Evolutionary conservation across 2,113 vertebrate species (phyloP).

Genomic region (Cololabis saira): DNA sequence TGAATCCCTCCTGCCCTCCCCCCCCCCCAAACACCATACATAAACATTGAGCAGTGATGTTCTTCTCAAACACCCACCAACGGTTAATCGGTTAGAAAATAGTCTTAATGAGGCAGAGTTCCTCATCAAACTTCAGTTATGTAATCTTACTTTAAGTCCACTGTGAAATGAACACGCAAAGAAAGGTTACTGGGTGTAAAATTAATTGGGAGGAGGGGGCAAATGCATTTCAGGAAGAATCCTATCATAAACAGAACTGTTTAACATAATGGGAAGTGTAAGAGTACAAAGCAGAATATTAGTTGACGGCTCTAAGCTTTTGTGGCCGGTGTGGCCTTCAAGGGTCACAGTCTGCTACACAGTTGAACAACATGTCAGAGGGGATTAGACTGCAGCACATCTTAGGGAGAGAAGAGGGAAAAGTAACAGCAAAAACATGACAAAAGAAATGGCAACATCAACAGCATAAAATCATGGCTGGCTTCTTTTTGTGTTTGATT

Average conservation of each 20-base stretch:
- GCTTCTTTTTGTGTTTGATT: slow-evolving; percentile 49
- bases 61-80: slow-evolving; percentile 30
- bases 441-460: slow-evolving; percentile 61
- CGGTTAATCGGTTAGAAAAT: slow-evolving; percentile 8
- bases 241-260: slow-evolving; percentile 25
- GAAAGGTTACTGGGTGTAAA: slow-evolving; percentile 8
- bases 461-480: slow-evolving; percentile 69
- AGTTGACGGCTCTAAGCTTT: slow-evolving; percentile 24
- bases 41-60: slow-evolving; percentile 37
- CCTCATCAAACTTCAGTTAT: slow-evolving; percentile 21
- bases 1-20: slow-evolving; percentile 6
- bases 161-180: slow-evolving; percentile 30
- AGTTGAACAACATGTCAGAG: slow-evolving; percentile 49
- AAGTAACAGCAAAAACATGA: slow-evolving; percentile 63
- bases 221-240: slow-evolving; percentile 13
- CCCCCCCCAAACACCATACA: slow-evolving; percentile 43
- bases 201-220: background rate
- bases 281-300: slow-evolving; percentile 57
- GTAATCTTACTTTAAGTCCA: slow-evolving; percentile 18
- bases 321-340: slow-evolving; percentile 13
- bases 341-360: slow-evolving; percentile 58
- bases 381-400: slow-evolving; percentile 57
- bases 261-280: slow-evolving; percentile 48
- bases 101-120: slow-evolving; percentile 44
- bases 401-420: slow-evolving; percentile 34